A percentile compares a stretch with the other conserved stretches of the same genome.
Evolutionary conservation across 1,140 invertebrate species (phyloP).

Genomic region (Drosophila subpulchrella): DNA sequence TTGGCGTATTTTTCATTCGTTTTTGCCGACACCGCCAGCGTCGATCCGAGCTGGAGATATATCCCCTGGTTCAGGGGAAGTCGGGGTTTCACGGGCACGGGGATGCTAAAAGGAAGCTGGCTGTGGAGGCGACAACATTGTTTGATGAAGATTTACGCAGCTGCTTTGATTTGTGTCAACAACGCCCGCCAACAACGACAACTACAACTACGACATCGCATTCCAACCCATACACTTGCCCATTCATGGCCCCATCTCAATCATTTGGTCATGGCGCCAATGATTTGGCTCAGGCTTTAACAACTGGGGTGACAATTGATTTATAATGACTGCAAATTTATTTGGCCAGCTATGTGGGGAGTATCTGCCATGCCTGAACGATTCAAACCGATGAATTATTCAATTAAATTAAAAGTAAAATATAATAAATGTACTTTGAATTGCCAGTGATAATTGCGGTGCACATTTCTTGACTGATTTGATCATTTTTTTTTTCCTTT

Average conservation of each 20-base stretch:
- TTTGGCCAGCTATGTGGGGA: conserved; percentile 14
- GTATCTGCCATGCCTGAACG: not conserved
- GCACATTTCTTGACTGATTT: conserved; percentile 17
- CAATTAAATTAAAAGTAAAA: conserved; percentile 15
- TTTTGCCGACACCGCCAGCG: conserved; percentile 49
- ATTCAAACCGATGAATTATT: conserved; percentile 28
- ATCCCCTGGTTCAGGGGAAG: conserved; percentile 6
- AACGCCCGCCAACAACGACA: conserved; percentile 36
- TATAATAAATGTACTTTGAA: conserved; percentile 38
- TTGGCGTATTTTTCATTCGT: conserved; percentile 78
- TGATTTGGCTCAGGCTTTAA: conserved; percentile 40
- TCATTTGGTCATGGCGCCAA: conserved; percentile 65
- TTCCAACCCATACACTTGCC: conserved; percentile 40
- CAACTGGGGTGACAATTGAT: conserved; percentile 48
- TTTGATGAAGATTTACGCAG: conserved; percentile 80
- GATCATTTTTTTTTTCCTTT: too few species aligned
- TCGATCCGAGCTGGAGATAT: conserved; percentile 34
- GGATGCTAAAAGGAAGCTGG: conserved; percentile 23
- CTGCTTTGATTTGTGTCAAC: conserved; percentile 81
- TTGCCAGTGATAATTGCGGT: conserved; percentile 16
- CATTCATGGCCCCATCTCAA: conserved; percentile 48
- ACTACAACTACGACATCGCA: conserved; percentile 6
- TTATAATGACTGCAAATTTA: conserved; percentile 58
- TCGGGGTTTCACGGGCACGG: not conserved
- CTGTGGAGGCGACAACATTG: conserved; percentile 24